Evolutionary conservation across 2,888 invertebrate genomes (phyloP), one percentile per base, ranked within the genome.

Genomic region (Ochropleura plecta): DNA sequence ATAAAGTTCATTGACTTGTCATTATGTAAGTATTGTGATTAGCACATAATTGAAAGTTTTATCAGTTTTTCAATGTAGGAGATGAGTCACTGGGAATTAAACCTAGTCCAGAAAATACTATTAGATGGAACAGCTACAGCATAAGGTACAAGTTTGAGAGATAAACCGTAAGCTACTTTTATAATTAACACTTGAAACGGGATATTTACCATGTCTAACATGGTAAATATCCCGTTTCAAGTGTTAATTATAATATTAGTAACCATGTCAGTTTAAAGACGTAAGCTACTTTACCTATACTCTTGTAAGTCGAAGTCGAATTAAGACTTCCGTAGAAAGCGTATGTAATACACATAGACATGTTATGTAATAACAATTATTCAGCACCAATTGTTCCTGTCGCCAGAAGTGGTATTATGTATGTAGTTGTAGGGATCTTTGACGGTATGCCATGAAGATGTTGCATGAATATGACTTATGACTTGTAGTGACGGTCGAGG

Each of bases 381-480:
- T n/a, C 10, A 70, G 10, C 57, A 49, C 49, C 55, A 10, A 10
- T 5, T n/a, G 16, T 49, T 69, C 14, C 30, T 44, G 16, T 14
- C 16, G 59, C 30, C 70, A 68, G 20, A 46, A 40, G 49, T 57
- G 42, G 48, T 53, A 51, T 46, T 46, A 64, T 64, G 18, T 73
- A 59, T 30, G 49, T 51, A 51, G 16, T 49, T 49, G n/a, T 40
- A 40, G 40, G 18, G 5, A 30, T 49, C n/a, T 59, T 16, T n/a
- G 44, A 44, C 20, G 4, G 16, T 16, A 16, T 57, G 30, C 30
- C 30, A 30, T 30, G 30, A 30, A 30, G 30, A 30, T 30, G 30
- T 30, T 30, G 30, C 30, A 30, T 30, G 30, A 30, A 30, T 30
- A 30, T 30, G 3, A 30, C 30, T 30, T 30, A 30, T 30, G 30